Base-by-base conservation (phyloP, 2,113 vertebrate species). In the Atherinomorus stipes region DNA sequence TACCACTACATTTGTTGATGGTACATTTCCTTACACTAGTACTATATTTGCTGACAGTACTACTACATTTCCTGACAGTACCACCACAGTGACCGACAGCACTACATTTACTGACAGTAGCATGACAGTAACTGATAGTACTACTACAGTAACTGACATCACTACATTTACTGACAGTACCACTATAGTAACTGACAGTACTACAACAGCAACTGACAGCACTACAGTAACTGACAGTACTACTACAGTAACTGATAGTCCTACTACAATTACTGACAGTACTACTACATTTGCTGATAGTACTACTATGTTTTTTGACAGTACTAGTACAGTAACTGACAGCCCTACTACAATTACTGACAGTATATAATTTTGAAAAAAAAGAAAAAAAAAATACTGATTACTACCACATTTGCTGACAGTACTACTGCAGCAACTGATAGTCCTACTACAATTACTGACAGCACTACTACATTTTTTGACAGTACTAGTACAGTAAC, bases 211-310 rank as follows among this genome's bases (percentile, higher is more conserved):
- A 3, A 56, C 34, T 28, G 64, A 45, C 38, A 16, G 18, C 25
- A 31, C 23, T 9, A 50, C 45, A 84, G 72, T 73, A 22, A 83
- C 71, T 79, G 59, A 78, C 54, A 38, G 52, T 22, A 25, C 51
- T 22, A 25, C 51, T 45, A 53, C 23, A 13, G 28, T 31, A 4
- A 31, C 38, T 19, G 23, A 31, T 34, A 54, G 56, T 16, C n/a
- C 2, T 40, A 8, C 16, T 11, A 38, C 0, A 16, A 16, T 37
- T 9, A 19, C 10, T 23, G 23, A 28, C 7, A 52, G 45, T 15
- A n/a, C 4, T 12, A 59, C 38, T 9, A 22, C 21, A 11, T 54
- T 64, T 25, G 28, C 50, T 66, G 64, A 52, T 26, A 53, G n/a
- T 42, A 49, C 22, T 10, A 34, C 73, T 26, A 40, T 18, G 3